Percentiles rank a stretch among this genome's conserved stretches.
phyloP scores from a whole-genome alignment of 2,888 invertebrate genomes.

The Ochropleura plecta region DNA sequence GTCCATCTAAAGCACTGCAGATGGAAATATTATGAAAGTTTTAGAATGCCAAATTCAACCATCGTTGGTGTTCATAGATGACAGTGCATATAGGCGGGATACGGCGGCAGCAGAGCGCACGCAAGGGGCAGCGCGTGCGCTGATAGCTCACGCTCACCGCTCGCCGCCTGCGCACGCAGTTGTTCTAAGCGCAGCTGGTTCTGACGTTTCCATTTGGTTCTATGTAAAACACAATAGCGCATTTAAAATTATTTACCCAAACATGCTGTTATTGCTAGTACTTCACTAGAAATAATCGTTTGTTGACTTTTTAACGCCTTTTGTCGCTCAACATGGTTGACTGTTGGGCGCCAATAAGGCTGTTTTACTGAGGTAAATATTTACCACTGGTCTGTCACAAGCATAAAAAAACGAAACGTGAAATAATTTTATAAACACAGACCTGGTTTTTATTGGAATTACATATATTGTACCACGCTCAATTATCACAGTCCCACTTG shows the following conservation, averaged over 20 bases:
- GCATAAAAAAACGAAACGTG: background rate
- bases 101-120: slow-evolving; percentile 85
- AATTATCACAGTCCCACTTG: background rate
- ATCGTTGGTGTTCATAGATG: slow-evolving; percentile 75
- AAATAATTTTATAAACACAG: background rate
- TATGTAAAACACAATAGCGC: slow-evolving; percentile 70
- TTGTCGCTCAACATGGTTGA: background rate
- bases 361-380: background rate
- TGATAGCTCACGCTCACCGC: slow-evolving; percentile 91
- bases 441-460: background rate
- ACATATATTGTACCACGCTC: no score
- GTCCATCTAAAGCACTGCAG: no score
- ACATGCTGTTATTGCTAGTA: background rate
- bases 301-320: background rate
- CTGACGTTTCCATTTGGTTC: slow-evolving; percentile 97
- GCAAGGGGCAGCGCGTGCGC: slow-evolving; percentile 85
- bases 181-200: slow-evolving; percentile 97
- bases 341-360: background rate
- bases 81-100: slow-evolving; percentile 88
- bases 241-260: background rate
- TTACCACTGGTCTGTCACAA: background rate
- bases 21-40: background rate
- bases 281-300: background rate
- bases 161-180: slow-evolving; percentile 95
- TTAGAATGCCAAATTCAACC: background rate